These are phyloP conservation scores for Athrips mouffetella DNA, from an alignment of 2,888 invertebrate genomes.

Conservation along the genomic window DNA sequence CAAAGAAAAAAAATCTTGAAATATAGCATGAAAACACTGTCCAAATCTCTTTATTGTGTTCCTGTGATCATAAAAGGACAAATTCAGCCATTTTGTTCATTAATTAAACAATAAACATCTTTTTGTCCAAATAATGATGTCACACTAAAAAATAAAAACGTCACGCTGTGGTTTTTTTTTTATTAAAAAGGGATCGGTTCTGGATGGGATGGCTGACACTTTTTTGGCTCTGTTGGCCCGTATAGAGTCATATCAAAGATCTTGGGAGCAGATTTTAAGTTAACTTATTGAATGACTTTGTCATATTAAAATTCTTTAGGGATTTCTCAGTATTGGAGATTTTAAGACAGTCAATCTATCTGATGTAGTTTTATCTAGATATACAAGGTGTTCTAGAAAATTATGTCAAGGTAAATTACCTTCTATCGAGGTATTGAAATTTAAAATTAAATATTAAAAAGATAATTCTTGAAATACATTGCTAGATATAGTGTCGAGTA, in stretches of 20 bases:
- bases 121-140: conserved; percentile 27
- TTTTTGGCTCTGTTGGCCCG: background rate
- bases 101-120: conserved; percentile 52
- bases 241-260: background rate
- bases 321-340: background rate
- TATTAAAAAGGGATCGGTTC: conserved; percentile 1
- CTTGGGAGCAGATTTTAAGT: background rate
- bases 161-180: conserved; percentile 1
- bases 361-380: background rate
- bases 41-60: background rate
- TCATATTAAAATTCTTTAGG: background rate
- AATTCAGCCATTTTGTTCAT: conserved; percentile 43
- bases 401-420: no score
- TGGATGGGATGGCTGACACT: background rate
- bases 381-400: no score
- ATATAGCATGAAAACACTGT: background rate
- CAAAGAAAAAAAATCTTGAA: no score
- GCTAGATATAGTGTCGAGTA: no score
- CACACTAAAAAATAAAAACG: conserved; percentile 14
- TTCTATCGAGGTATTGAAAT: no score
- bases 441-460: no score
- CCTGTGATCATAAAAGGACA: conserved; percentile 38
- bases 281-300: background rate
- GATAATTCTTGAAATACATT: no score
- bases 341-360: background rate